Evolutionary conservation across 2,888 invertebrate genomes (phyloP), one percentile per base, ranked within the genome.

Genomic region (Odontocolon sp.): DNA sequence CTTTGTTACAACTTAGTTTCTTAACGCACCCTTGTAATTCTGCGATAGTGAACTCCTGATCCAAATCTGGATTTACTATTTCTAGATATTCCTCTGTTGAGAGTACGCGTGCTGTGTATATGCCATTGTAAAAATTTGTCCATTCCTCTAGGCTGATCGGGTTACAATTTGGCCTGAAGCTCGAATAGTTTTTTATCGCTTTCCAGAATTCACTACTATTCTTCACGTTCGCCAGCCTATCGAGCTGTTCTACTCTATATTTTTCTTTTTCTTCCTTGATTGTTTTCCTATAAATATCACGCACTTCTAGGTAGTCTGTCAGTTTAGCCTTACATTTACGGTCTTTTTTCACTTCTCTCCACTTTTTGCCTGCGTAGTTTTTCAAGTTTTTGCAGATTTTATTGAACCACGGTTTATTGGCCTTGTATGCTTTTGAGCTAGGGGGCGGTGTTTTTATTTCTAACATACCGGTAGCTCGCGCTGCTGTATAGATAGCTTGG

Each of bases 111-210:
- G 11, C 3, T 1, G 52, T 1, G 16, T 52, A 52, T 52, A 52
- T 52, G 11, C 16, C 11, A 16, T 11, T 28, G 6, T 52, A 52
- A 11, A 52, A 52, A 11, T 52, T 5, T 9, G 11, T 14, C 52
- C 52, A 52, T 52, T 52, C 31, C 16, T 31, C 52, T 14, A 52
- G 8, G 28, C 31, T 52, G 4, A 52, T 52, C 16, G 52, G 52
- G 31, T 52, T 52, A 14, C 6, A n/a, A 5, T 52, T 31, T 5
- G 31, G 9, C 8, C 9, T 52, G 31, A 18, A 21, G 23, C 47
- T 26, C 21, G 47, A 47, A 8, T 28, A 52, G 8, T 14, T 52
- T 8, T 14, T 52, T 52, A 31, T 28, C 16, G 11, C 28, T 31
- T 52, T 28, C 52, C 52, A 52, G 6, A 52, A 52, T n/a, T 38